Evolutionary conservation across 1,140 invertebrate species (phyloP), one percentile per base, ranked within the genome.

Genomic region (Drosophila equinoxialis): DNA sequence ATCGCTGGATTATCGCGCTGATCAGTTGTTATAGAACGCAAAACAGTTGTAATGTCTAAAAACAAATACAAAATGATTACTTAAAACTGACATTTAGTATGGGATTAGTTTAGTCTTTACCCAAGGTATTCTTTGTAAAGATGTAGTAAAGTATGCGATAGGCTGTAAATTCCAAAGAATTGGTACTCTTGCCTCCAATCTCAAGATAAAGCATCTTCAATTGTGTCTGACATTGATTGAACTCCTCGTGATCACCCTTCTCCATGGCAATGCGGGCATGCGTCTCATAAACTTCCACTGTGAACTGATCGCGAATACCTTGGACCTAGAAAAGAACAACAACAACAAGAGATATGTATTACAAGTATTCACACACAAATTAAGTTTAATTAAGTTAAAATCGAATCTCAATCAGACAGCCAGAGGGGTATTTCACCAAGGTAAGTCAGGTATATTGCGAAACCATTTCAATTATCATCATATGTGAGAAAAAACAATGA

Each of bases 201-300:
- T 97, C 96, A 66, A 94, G 92, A 92, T 98, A 99, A 8, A 99
- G 93, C 94, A 97, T 96, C 94, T 97, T 97, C 30, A 99, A 93
- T 93, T 99, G 98, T 42, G 98, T 98, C 93, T 99, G 98, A 92
- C 98, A 99, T 92, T 99, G 98, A 94, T 99, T 99, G 91, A 99
- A 99, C 92, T 99, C 98, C 92, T 98, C 98, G 92, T 99, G 98
- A 92, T 99, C 98, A 51, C 97, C 97, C 93, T 98, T 98, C 92
- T 99, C 98, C 91, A 99, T 94, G 61, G 98, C 98, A 90, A 99
- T 98, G 65, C 98, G 94, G 8, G 98, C 98, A 94, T 99, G 98
- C 2, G 98, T 99, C 94, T 99, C 98, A 93, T 99, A 99, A 10
- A 99, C 99, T 89, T 97, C 94, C 20, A 99, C 96, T 57, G 98